Base-by-base conservation (phyloP, 37 sponge, comb jelly and placozoan genomes). In the Eunapius fragilis region DNA sequence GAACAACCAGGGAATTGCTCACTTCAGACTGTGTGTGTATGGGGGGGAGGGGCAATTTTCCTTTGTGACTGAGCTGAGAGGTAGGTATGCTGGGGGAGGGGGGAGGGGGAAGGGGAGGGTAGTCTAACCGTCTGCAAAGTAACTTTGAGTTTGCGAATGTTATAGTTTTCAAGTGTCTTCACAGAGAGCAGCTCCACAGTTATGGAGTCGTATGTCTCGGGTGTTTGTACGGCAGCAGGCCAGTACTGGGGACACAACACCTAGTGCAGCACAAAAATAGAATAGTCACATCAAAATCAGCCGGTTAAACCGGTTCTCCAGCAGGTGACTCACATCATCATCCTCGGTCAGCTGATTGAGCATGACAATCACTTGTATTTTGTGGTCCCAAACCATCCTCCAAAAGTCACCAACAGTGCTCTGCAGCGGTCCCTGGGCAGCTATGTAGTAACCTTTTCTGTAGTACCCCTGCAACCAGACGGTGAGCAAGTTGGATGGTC, bases 221-320 rank as follows among this genome's bases (percentile, higher is more conserved):
- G 37, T 37, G 31, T 77, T 5, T 77, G 68, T 1, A 37, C 34
- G 11, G 26, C 50, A 10, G 41, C 80, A 0, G 96, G 96, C 96
- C 96, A 95, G 88, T 95, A 95, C 70, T 87, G 77, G 2, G 85
- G 72, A 83, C 96, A 89, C 77, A 84, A 81, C 50, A 87, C 88
- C 96, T 95, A 58, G 68, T 17, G 10, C 3, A 32, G 10, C 25
- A 69, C 30, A 11, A 30, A 76, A 3, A 4, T 10, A 17, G 3
- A 37, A 41, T 28, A 37, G 80, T 3, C 68, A 37, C 80, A 67
- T 48, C 28, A 45, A 25, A 11, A 37, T 76, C 67, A 26, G 69
- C 25, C 30, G 22, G 73, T 58, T 11, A 58, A 19, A 58, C 58
- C 17, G 14, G 58, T 58, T 58, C 58, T 11, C 58, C 58, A 41